Evolutionary conservation across 2,888 invertebrate species (phyloP), one percentile per base, ranked within the genome.

Genomic region (Chalcosyrphus nemorum): DNA sequence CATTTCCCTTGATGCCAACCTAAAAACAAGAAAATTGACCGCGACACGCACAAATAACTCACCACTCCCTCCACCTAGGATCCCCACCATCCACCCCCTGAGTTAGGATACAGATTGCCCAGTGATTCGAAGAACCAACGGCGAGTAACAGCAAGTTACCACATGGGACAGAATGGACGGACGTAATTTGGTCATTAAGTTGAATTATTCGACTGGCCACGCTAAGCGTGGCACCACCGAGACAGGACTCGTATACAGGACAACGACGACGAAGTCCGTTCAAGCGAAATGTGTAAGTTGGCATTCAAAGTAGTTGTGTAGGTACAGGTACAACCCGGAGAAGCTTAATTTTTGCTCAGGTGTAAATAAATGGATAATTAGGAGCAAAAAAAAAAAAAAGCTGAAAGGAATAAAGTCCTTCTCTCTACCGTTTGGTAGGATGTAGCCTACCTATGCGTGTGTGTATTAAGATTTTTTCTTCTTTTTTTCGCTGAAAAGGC

Each of bases 171-270:
- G 66, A 70, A 57, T 57, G 78, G 68, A 56, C 59, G 78, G 78
- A 78, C 70, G 74, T 84, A 84, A 84, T 80, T 84, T 75, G 74
- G 78, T 84, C 84, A 84, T 84, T 84, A 84, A 84, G 57, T 84
- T 84, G 84, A 84, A 80, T 84, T 84, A 80, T 84, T 80, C 70
- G 72, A 78, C 82, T 59, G 65, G 66, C 72, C 71, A 75, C 56
- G 81, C 61, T 70, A 38, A 63, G 70, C 52, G 52, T 65, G 43
- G 35, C 21, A 32, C 6, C 19, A 11, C 13, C 7, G 35, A 29
- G n/a, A 54, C 15, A 19, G 68, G n/a, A 11, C 11, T 9, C 2
- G 38, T 4, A 13, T 19, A 13, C 1, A 24, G 24, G 7, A 38
- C n/a, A 43, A 52, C n/a, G 72, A 61, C 63, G 24, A 3, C 24